These are phyloP conservation scores for Centropus bengalensis DNA, from an alignment of 2,113 vertebrate genomes.

Conservation along the genomic window DNA sequence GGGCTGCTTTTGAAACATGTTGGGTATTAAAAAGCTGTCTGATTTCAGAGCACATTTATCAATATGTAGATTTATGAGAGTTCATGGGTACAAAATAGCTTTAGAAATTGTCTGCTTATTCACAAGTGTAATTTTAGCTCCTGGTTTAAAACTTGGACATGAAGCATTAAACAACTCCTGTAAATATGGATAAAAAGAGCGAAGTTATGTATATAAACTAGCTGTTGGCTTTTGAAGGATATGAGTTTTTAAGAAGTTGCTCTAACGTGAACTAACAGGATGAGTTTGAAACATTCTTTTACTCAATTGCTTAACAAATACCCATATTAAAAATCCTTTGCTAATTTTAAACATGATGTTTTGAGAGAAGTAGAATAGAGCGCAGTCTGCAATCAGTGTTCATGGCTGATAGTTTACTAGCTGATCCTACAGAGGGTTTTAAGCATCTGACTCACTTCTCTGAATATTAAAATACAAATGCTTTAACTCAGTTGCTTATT, in stretches of 20 bases:
- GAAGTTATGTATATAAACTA: neutral
- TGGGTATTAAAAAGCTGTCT: neutral
- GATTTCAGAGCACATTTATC: neutral
- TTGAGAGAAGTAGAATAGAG: neutral
- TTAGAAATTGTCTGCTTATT: neutral
- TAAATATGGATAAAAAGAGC: constrained; percentile 9
- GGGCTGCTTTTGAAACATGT: neutral
- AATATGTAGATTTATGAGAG: neutral
- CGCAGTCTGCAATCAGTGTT: neutral
- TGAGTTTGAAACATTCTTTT: neutral
- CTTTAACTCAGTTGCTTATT: neutral
- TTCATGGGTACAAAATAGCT: neutral
- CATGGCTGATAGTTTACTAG: neutral
- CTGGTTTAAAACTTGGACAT: neutral
- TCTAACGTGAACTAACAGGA: neutral
- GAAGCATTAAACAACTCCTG: neutral
- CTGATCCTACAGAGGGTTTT: neutral
- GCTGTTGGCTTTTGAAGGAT: neutral
- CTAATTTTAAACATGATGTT: neutral
- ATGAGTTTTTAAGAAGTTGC: neutral
- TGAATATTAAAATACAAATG: neutral
- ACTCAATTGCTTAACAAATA: neutral
- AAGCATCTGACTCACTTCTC: neutral
- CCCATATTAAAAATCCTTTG: neutral
- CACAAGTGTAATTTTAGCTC: constrained; percentile 14